phyloP scores from a whole-genome alignment of 92 coral and sea anemone genomes.

The Anthopleura xanthogrammica region DNA sequence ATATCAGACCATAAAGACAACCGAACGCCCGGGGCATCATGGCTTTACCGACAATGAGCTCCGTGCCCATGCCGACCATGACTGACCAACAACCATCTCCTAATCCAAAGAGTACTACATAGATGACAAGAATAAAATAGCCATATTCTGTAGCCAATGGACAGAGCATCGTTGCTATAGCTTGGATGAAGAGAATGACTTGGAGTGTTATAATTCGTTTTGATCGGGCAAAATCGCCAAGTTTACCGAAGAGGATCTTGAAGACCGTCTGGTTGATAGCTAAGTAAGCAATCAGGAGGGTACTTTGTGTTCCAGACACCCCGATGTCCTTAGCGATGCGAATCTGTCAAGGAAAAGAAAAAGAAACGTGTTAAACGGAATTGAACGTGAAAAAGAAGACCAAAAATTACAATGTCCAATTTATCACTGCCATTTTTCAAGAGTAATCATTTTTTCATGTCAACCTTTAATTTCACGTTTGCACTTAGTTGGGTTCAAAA shows the following conservation, averaged over 20 bases:
- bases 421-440: neutral
- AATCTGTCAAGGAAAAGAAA: constrained; percentile 32
- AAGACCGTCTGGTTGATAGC: constrained; percentile 53
- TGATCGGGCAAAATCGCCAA: constrained; percentile 42
- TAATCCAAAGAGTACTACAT: constrained; percentile 65
- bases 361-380: neutral
- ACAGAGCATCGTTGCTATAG: constrained; percentile 50
- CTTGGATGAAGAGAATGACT: constrained; percentile 39
- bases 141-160: constrained; percentile 61
- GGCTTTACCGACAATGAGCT: constrained; percentile 60
- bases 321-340: constrained; percentile 60
- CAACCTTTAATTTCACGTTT: neutral
- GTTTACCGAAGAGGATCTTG: constrained; percentile 49
- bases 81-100: constrained; percentile 74
- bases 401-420: neutral
- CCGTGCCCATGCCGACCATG: constrained; percentile 73
- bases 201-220: constrained; percentile 39
- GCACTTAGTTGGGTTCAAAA: too few relatives aligned
- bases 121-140: constrained; percentile 43
- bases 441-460: neutral
- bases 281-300: constrained; percentile 56
- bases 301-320: constrained; percentile 40
- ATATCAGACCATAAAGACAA: constrained; percentile 61
- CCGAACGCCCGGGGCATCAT: constrained; percentile 76
- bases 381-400: neutral